phyloP scores from a whole-genome alignment of 2,797 vertebrate species.

The Acropternis orthonyx region DNA sequence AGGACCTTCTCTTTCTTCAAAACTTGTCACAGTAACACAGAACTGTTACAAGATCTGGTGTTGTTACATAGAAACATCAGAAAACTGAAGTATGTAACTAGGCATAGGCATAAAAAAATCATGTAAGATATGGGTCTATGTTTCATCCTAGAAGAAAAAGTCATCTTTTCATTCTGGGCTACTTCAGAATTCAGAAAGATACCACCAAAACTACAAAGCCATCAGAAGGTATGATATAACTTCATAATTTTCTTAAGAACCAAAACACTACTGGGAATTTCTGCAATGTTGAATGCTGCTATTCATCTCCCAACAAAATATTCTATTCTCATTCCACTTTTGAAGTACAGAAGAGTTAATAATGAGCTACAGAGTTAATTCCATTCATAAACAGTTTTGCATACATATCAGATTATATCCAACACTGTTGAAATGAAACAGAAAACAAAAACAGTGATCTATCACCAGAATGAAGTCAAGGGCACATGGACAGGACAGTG shows the following conservation, averaged over 20 bases:
- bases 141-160: background rate
- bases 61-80: background rate
- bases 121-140: accelerated
- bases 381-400: background rate
- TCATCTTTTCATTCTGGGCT: background rate
- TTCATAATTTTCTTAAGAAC: background rate
- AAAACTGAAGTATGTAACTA: background rate
- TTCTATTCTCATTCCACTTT: background rate
- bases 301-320: background rate
- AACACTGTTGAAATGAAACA: background rate
- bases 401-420: background rate
- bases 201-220: background rate
- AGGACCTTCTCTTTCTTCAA: background rate
- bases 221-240: background rate
- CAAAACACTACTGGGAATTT: background rate
- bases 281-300: background rate
- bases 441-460: background rate
- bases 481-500: background rate
- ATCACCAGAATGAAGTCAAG: background rate
- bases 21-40: background rate
- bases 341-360: background rate
- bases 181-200: background rate
- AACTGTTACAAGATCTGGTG: background rate
- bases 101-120: background rate
- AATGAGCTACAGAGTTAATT: background rate